Conservation (phyloP, 2,797 vertebrate species). For the Pseudopleuronectes americanus region DNA sequence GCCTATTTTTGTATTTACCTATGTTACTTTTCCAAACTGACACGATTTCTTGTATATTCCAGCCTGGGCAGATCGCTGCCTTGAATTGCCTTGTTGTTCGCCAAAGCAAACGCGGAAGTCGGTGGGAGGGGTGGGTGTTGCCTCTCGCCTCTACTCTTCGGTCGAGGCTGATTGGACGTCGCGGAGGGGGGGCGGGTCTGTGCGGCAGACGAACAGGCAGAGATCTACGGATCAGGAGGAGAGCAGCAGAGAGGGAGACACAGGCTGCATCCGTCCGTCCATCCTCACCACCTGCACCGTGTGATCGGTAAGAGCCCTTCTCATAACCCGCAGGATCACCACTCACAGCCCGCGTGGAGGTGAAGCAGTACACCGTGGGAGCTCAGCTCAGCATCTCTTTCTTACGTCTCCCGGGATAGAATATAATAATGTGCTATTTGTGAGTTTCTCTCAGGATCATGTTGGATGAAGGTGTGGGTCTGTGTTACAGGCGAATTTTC, state of each 20-base stretch:
- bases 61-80: too few relatives aligned
- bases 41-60: too few relatives aligned
- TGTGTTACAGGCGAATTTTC: slow-evolving; percentile 5
- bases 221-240: slow-evolving; percentile 66
- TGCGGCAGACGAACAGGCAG: slow-evolving; percentile 62
- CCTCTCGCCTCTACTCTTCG: slow-evolving; percentile 42
- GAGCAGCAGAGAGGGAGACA: slow-evolving; percentile 58
- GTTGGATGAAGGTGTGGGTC: slow-evolving; percentile 23
- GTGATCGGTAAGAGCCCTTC: slow-evolving; percentile 70
- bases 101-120: slow-evolving; percentile 26
- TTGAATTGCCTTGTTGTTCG: too few relatives aligned
- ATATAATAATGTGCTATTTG: neutral
- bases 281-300: slow-evolving; percentile 26
- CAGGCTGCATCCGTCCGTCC: slow-evolving; percentile 20
- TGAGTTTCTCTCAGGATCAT: slow-evolving; percentile 20
- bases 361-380: neutral
- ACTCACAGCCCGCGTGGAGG: neutral
- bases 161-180: slow-evolving; percentile 28
- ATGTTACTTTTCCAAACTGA: too few relatives aligned
- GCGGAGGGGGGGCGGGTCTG: slow-evolving; percentile 63
- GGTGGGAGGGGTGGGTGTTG: rapidly evolving
- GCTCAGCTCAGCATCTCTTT: slow-evolving; percentile 2
- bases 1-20: too few relatives aligned
- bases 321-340: slow-evolving; percentile 17
- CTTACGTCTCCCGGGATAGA: neutral